Evolutionary conservation across 2,113 vertebrate genomes (phyloP), one percentile per base, ranked within the genome.

Genomic region (Syngnathus typhle): DNA sequence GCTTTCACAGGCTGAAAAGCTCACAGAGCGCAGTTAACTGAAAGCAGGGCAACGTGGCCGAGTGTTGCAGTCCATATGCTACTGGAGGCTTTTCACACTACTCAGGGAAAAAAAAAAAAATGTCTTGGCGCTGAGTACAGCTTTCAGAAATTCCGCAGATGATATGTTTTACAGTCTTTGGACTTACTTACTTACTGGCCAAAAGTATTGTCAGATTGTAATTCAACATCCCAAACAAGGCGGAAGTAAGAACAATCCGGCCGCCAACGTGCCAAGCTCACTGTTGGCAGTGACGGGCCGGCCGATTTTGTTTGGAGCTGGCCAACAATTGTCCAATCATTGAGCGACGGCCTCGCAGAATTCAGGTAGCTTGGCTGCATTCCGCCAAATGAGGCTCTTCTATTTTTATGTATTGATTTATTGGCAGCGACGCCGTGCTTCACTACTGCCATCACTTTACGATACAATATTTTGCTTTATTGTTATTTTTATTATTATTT

Each of bases 91-190:
- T 84, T 88, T 83, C 77, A 75, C 76, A 79, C 70, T 47, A 43
- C 74, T 68, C 49, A 77, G 56, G 65, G 4, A 21, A 51, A 78
- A 56, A 68, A 76, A 76, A 55, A 72, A 73, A 23, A 55, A 55
- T 46, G 70, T 75, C 64, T 74, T 72, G 68, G 79, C 38, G 75
- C 65, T 71, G 68, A 81, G 70, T 73, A 77, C n/a, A 49, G 76
- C 54, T 75, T 75, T 64, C 49, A 69, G 73, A 67, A 81, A 70
- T 66, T 65, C 61, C 62, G 64, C 62, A 73, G 69, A 74, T 78
- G 62, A 67, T 85, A 72, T 78, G 73, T 59, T 82, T 86, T 80
- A 85, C 70, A 85, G 69, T 78, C 74, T 77, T 83, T 80, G 73
- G 76, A 67, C 70, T 41, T 81, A 23, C 23, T 23, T 23, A 23